A percentile compares a stretch with the other conserved stretches of the same genome.
These are phyloP conservation scores for Genyomyrus donnyi DNA, from an alignment of 2,113 vertebrate species.

Conservation along the genomic window DNA sequence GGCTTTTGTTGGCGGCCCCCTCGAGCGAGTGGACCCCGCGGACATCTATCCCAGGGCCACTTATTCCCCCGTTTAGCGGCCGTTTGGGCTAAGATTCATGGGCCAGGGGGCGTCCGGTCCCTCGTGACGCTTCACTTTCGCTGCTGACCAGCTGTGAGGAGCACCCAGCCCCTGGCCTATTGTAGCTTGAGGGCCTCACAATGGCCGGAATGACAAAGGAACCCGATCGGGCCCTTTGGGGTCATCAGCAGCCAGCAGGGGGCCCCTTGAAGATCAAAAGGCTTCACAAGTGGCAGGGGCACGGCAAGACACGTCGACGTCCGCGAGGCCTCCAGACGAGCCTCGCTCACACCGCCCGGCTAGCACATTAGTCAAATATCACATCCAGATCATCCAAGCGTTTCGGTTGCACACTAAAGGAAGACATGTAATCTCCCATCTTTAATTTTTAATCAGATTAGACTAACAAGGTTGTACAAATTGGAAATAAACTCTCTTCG, in stretches of 20 bases:
- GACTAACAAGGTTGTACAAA: neutral
- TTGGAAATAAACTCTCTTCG: neutral
- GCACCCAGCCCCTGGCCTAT: neutral
- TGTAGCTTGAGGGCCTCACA: neutral
- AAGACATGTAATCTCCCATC: neutral
- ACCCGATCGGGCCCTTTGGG: neutral
- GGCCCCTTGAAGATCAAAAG: neutral
- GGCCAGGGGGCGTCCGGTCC: neutral
- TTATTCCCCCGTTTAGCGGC: neutral
- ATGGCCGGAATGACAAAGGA: neutral
- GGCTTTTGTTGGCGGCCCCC: neutral
- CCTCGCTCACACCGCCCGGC: neutral
- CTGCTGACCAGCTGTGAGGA: constrained; percentile 15
- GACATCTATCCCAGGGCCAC: neutral
- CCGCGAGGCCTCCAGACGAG: neutral
- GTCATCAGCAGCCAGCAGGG: neutral
- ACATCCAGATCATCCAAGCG: neutral
- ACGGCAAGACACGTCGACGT: neutral
- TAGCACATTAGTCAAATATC: neutral
- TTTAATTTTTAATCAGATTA: neutral
- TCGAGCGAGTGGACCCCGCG: neutral
- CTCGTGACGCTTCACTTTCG: neutral
- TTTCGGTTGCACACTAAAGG: neutral
- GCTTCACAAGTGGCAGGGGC: neutral
- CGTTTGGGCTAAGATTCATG: constrained; percentile 10